Conservation (phyloP, 2,113 vertebrate genomes). For the Callipepla squamata region DNA sequence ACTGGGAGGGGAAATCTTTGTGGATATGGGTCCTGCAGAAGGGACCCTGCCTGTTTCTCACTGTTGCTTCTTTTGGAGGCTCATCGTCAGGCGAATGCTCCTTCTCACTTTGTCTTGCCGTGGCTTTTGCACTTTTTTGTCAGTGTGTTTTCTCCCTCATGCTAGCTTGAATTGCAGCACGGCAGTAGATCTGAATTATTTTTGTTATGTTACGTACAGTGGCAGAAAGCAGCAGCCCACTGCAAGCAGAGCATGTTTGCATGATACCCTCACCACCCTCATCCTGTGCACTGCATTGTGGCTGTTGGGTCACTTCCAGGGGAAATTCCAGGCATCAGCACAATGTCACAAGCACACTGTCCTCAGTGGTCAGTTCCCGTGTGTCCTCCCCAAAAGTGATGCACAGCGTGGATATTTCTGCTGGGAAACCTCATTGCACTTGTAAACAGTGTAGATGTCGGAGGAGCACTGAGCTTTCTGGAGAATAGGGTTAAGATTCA, state of each 20-base stretch:
- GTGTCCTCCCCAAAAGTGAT: neutral
- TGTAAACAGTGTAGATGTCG: neutral
- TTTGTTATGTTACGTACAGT: neutral
- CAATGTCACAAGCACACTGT: rapidly evolving
- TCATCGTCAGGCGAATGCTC: neutral
- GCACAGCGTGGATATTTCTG: neutral
- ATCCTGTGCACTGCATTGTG: neutral
- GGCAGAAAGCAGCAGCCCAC: neutral
- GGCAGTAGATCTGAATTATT: neutral
- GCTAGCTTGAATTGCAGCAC: neutral
- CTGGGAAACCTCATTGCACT: neutral
- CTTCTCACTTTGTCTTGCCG: neutral
- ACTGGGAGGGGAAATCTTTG: neutral
- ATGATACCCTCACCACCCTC: neutral
- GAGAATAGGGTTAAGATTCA: neutral
- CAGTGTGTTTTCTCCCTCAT: neutral
- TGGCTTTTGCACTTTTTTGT: neutral
- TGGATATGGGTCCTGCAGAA: too few relatives aligned
- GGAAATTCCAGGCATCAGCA: neutral
- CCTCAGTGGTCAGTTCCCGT: neutral
- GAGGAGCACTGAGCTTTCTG: neutral
- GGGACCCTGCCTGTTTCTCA: neutral
- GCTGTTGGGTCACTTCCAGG: neutral
- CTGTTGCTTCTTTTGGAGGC: neutral
- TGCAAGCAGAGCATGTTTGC: neutral